These are phyloP conservation scores for Deroptyus accipitrinus DNA, from an alignment of 2,113 vertebrate genomes.

Conservation along the genomic window DNA sequence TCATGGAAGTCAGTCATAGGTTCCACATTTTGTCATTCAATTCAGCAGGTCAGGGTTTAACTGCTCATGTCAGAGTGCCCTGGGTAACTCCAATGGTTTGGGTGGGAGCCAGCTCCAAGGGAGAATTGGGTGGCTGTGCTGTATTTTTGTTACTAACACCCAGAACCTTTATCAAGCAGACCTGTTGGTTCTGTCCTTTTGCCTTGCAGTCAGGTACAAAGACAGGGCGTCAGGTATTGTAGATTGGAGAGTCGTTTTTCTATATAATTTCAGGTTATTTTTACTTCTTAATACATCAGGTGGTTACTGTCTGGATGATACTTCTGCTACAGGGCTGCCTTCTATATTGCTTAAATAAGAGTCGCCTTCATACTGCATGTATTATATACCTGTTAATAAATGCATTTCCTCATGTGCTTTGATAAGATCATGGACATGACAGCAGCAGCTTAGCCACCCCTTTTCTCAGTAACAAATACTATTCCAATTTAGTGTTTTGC, in stretches of 20 bases:
- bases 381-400: neutral
- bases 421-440: neutral
- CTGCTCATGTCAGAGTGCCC: neutral
- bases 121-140: neutral
- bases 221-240: neutral
- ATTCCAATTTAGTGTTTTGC: slow-evolving; percentile 7
- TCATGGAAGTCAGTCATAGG: neutral
- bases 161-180: neutral
- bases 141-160: neutral
- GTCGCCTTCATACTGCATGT: neutral
- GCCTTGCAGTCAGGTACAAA: neutral
- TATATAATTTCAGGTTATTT: neutral
- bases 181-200: neutral
- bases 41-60: neutral
- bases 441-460: neutral
- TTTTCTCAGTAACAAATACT: neutral
- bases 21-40: neutral
- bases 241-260: neutral
- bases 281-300: neutral
- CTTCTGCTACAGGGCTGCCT: neutral
- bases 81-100: neutral
- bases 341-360: neutral
- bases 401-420: neutral
- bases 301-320: neutral
- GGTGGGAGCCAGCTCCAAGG: neutral